Evolutionary conservation across 2,888 invertebrate genomes (phyloP).

Genomic region (Meta bourneti): DNA sequence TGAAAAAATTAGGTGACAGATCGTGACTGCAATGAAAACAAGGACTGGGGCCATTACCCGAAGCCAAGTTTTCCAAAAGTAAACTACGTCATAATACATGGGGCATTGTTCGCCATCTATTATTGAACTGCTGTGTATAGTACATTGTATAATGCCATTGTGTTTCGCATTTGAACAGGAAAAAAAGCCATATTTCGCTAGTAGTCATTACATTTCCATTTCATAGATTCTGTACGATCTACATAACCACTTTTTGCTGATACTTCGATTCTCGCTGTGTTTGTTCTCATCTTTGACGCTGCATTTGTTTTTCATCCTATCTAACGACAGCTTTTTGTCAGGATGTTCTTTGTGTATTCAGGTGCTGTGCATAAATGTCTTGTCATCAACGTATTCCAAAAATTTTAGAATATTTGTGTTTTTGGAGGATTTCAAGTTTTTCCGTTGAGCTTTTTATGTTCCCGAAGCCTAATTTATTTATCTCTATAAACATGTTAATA

Average conservation of each 20-base stretch:
- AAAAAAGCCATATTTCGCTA: constrained; percentile 57
- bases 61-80: constrained; percentile 19
- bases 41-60: constrained; percentile 5
- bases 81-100: constrained; percentile 29
- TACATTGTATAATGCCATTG: constrained; percentile 25
- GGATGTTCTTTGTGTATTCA: constrained; percentile 64
- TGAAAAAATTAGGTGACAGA: constrained; percentile 68
- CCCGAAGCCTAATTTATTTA: constrained; percentile 26
- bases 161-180: constrained; percentile 49
- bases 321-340: constrained; percentile 38
- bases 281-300: constrained; percentile 37
- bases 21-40: not conserved
- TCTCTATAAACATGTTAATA: constrained; percentile 51
- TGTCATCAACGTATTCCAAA: not conserved
- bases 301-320: constrained; percentile 61
- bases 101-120: constrained; percentile 31
- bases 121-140: constrained; percentile 33
- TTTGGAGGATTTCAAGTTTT: constrained; percentile 21
- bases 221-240: constrained; percentile 24
- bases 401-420: constrained; percentile 9
- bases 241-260: constrained; percentile 32
- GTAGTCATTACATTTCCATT: constrained; percentile 54
- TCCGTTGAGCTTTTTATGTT: constrained; percentile 35
- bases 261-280: constrained; percentile 33
- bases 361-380: constrained; percentile 64